phyloP scores from a whole-genome alignment of 2,888 invertebrate genomes.

The Germaria angustata region DNA sequence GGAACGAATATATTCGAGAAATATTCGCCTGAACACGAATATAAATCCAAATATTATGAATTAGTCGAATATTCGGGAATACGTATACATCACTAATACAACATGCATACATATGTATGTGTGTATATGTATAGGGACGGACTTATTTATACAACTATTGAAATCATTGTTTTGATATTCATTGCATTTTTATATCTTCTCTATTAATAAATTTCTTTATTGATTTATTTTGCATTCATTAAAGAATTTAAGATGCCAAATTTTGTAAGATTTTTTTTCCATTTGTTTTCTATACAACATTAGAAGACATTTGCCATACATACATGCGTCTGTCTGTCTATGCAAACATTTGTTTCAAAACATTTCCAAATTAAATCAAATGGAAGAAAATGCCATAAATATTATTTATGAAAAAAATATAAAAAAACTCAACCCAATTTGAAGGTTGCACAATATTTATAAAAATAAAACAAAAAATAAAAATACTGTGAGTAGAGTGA shows the following conservation, averaged over 20 bases:
- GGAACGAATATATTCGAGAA: too few relatives aligned
- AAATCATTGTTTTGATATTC: neutral
- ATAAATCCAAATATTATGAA: too few relatives aligned
- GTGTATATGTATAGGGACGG: too few relatives aligned
- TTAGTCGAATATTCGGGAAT: too few relatives aligned
- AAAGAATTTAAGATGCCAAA: conserved; percentile 21
- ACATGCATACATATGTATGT: neutral
- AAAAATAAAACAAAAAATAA: neutral
- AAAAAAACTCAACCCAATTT: neutral
- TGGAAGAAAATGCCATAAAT: neutral
- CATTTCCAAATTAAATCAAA: neutral
- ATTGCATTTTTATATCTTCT: neutral
- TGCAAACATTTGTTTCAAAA: neutral
- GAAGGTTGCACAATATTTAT: neutral
- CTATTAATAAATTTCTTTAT: conserved; percentile 3
- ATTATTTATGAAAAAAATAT: neutral
- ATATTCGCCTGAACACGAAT: too few relatives aligned
- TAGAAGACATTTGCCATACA: neutral
- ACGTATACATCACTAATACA: neutral
- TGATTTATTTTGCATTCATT: conserved; percentile 1
- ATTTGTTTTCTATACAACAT: conserved; percentile 2
- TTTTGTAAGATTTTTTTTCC: neutral
- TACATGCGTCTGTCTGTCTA: too few relatives aligned
- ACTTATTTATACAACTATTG: neutral
- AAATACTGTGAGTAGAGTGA: too few relatives aligned